Conservation (phyloP, 2,797 vertebrate species). For the Melanogrammus aeglefinus region DNA sequence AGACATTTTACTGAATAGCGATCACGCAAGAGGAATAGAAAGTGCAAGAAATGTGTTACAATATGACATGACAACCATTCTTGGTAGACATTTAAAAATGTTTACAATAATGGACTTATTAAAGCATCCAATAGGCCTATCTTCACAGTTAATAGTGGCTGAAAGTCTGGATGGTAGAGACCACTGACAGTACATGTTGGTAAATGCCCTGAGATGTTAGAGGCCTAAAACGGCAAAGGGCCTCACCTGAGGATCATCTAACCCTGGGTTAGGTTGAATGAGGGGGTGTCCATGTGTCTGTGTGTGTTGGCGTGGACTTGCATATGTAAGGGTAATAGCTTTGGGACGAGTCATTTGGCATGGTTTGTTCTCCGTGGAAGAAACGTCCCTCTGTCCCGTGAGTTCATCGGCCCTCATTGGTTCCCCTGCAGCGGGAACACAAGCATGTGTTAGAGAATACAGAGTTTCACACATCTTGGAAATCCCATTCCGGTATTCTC, state of each 20-base stretch:
- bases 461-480: neutral
- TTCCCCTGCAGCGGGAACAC: constrained; percentile 51
- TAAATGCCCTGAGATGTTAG: constrained; percentile 48
- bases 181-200: constrained; percentile 10
- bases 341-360: neutral
- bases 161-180: neutral
- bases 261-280: neutral
- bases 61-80: constrained; percentile 1
- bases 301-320: neutral
- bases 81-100: constrained; percentile 2
- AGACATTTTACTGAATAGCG: constrained; percentile 6
- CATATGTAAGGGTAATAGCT: neutral
- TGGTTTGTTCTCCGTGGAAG: neutral
- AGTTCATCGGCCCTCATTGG: constrained; percentile 21
- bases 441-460: neutral
- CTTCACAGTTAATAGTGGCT: neutral
- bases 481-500: neutral
- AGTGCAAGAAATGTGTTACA: neutral
- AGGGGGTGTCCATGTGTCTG: neutral
- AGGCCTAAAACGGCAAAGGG: constrained; percentile 39
- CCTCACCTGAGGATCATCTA: constrained; percentile 18
- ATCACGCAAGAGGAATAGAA: neutral
- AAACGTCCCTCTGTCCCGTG: neutral
- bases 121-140: constrained; percentile 5
- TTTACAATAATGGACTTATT: neutral